Conservation (phyloP, 2,888 invertebrate genomes). For the Drosophila phalerata region DNA sequence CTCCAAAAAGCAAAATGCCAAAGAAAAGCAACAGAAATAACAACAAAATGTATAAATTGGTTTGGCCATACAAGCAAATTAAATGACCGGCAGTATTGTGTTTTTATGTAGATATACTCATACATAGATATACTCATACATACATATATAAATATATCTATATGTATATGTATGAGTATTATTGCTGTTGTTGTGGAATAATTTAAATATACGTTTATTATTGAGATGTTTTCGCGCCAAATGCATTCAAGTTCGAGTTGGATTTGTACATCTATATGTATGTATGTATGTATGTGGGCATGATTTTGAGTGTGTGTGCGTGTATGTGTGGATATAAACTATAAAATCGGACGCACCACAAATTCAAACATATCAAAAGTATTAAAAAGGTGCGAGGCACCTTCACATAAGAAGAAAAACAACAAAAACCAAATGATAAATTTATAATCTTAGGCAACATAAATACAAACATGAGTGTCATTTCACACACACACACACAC, state of each 20-base stretch:
- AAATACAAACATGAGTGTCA: conserved; percentile 29
- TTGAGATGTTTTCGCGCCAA: conserved; percentile 51
- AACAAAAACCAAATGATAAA: conserved; percentile 33
- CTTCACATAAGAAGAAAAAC: conserved; percentile 12
- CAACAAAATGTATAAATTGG: conserved; percentile 60
- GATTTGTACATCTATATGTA: neutral
- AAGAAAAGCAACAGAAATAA: conserved; percentile 48
- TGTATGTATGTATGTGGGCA: neutral
- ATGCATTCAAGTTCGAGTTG: conserved; percentile 44
- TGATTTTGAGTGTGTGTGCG: neutral
- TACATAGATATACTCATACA: neutral
- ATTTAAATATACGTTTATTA: conserved; percentile 43
- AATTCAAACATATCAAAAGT: conserved; percentile 22
- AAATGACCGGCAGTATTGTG: conserved; percentile 55
- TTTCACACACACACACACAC: conserved; percentile 6
- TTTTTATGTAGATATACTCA: conserved; percentile 20
- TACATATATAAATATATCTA: conserved; percentile 2
- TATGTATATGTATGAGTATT: conserved; percentile 7
- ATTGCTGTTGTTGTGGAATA: conserved; percentile 25
- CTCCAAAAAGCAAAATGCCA: conserved; percentile 34
- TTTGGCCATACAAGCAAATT: conserved; percentile 59
- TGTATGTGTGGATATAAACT: conserved; percentile 10
- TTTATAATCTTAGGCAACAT: conserved; percentile 41
- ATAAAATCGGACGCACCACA: conserved; percentile 22
- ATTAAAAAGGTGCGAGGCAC: conserved; percentile 19